phyloP scores from a whole-genome alignment of 2,113 vertebrate genomes.

The Cyanistes caeruleus region DNA sequence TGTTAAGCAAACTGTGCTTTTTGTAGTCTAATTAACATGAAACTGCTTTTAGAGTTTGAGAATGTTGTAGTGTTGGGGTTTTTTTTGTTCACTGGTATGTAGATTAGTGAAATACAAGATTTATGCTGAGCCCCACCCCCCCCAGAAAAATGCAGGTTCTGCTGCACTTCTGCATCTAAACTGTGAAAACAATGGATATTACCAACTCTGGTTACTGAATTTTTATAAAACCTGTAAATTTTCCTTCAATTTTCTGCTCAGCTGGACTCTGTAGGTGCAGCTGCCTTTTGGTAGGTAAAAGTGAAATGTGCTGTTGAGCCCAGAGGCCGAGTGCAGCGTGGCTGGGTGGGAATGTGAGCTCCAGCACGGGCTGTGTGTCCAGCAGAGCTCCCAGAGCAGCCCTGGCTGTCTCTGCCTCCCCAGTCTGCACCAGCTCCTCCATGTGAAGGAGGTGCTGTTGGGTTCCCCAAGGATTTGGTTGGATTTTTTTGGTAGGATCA shows the following conservation, averaged over 20 bases:
- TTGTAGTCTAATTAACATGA: too few species aligned
- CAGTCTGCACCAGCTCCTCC: rapidly evolving
- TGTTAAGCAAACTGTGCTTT: too few species aligned
- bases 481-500: neutral
- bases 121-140: too few species aligned
- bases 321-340: neutral
- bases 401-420: neutral
- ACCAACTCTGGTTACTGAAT: neutral
- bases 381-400: neutral
- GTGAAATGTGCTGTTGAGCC: rapidly evolving
- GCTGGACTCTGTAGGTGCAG: neutral
- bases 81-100: too few species aligned
- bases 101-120: too few species aligned
- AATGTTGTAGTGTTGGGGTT: too few species aligned
- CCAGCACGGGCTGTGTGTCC: rapidly evolving
- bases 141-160: neutral
- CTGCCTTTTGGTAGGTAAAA: neutral
- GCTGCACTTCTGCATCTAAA: neutral
- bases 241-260: neutral
- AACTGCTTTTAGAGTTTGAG: too few species aligned
- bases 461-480: neutral
- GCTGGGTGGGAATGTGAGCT: neutral
- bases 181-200: neutral
- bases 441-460: rapidly evolving
- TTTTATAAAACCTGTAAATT: neutral